phyloP scores from a whole-genome alignment of 2,797 vertebrate genomes.

The Bradypus variegatus region DNA sequence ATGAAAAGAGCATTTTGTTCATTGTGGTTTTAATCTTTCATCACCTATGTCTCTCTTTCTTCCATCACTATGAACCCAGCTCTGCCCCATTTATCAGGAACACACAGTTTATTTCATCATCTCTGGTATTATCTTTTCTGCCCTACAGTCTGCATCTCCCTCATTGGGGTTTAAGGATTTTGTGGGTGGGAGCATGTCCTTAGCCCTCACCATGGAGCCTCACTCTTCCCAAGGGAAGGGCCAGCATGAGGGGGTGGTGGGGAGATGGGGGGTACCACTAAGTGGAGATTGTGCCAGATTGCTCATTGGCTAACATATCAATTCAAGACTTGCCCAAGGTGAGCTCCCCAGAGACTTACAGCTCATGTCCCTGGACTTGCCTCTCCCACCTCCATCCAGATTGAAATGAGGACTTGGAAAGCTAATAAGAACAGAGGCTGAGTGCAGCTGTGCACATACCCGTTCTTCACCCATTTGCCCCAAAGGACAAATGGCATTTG shows the following conservation, averaged over 20 bases:
- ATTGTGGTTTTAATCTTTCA: neutral
- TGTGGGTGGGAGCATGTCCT: neutral
- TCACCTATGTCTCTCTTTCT: no score
- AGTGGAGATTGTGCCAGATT: no score
- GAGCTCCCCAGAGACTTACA: neutral
- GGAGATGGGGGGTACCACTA: neutral
- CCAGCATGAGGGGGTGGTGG: neutral
- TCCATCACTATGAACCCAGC: neutral
- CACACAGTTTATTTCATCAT: neutral
- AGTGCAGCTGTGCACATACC: neutral
- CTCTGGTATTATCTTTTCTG: neutral
- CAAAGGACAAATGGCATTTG: neutral
- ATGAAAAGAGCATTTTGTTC: neutral
- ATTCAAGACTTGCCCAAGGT: neutral
- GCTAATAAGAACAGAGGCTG: neutral
- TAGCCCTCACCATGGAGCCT: neutral
- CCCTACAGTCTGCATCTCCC: neutral
- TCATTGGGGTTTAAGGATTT: neutral
- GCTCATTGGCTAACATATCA: no score
- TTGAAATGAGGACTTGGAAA: neutral
- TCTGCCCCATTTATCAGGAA: neutral
- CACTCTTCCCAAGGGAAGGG: neutral
- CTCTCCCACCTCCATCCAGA: neutral
- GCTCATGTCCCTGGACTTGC: neutral
- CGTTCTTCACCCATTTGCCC: neutral